Conservation (phyloP, 2,797 vertebrate genomes). For the Falco berigora region DNA sequence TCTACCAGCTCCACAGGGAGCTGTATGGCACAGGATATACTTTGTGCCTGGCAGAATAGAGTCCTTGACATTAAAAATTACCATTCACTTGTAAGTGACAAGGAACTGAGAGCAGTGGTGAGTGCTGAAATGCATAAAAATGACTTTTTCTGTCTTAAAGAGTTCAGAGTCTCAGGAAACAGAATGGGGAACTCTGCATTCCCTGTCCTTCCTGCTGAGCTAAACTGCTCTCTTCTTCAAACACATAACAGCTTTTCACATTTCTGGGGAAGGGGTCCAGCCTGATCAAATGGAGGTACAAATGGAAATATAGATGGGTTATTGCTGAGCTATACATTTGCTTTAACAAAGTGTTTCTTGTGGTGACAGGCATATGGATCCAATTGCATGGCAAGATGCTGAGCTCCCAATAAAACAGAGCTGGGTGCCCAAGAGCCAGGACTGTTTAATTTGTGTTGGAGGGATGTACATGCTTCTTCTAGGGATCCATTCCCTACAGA, state of each 20-base stretch:
- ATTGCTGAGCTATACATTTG: rapidly evolving
- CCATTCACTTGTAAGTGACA: neutral
- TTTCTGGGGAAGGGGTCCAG: neutral
- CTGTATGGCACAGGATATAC: neutral
- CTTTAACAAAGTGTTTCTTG: neutral
- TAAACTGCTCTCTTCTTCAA: neutral
- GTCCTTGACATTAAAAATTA: neutral
- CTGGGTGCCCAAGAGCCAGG: neutral
- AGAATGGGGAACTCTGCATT: neutral
- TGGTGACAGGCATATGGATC: neutral
- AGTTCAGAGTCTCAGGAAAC: neutral
- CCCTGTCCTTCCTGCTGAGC: neutral
- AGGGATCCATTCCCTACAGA: neutral
- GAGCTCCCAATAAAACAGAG: neutral
- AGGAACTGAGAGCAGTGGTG: neutral
- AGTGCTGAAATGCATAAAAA: neutral
- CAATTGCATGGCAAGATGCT: neutral
- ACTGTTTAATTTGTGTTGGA: neutral
- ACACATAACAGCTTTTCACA: neutral
- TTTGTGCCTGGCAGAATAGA: neutral
- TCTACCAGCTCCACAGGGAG: neutral
- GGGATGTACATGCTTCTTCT: neutral
- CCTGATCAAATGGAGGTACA: neutral
- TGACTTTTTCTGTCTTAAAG: neutral
- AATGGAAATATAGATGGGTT: neutral